Conservation (phyloP, 2,797 vertebrate species). For the Harpagifer antarcticus region DNA sequence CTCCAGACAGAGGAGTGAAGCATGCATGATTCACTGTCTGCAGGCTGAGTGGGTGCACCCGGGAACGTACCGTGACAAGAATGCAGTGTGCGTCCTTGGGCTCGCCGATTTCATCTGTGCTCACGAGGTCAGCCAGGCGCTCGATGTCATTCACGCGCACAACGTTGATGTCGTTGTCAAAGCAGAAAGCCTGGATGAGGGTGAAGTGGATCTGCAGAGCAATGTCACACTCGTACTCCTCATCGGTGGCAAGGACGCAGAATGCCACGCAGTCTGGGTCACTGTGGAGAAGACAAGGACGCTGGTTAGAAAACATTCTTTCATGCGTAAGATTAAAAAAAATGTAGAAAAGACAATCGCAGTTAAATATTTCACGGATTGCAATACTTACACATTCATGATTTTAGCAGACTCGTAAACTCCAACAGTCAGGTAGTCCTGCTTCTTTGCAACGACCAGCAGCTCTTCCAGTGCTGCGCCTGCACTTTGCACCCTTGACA, state of each 20-base stretch:
- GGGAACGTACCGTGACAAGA: constrained; percentile 92
- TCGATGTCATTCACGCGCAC: constrained; percentile 93
- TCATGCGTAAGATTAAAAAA: neutral
- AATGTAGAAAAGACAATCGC: accelerated
- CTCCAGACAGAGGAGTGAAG: constrained; percentile 48
- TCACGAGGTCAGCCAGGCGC: constrained; percentile 90
- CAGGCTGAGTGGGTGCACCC: constrained; percentile 34
- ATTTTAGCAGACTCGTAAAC: constrained; percentile 98
- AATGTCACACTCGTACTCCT: constrained; percentile 95
- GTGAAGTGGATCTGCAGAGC: constrained; percentile 99
- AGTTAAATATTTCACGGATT: neutral
- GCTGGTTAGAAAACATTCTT: constrained; percentile 20
- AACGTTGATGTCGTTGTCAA: constrained; percentile 97
- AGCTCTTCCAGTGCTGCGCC: constrained; percentile 93
- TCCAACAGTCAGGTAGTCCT: constrained; percentile 95
- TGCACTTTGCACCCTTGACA: constrained; percentile 91
- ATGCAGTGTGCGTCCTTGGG: constrained; percentile 96
- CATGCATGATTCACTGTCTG: constrained; percentile 61
- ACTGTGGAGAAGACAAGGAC: constrained; percentile 73
- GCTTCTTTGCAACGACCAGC: constrained; percentile 92
- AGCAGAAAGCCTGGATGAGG: constrained; percentile 98
- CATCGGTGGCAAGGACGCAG: constrained; percentile 93
- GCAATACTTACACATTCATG: constrained; percentile 96
- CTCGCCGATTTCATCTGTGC: constrained; percentile 87
- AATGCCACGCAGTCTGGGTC: constrained; percentile 97